Evolutionary conservation across 2,888 invertebrate species (phyloP), one percentile per base, ranked within the genome.

Genomic region (Physocephala rufipes): DNA sequence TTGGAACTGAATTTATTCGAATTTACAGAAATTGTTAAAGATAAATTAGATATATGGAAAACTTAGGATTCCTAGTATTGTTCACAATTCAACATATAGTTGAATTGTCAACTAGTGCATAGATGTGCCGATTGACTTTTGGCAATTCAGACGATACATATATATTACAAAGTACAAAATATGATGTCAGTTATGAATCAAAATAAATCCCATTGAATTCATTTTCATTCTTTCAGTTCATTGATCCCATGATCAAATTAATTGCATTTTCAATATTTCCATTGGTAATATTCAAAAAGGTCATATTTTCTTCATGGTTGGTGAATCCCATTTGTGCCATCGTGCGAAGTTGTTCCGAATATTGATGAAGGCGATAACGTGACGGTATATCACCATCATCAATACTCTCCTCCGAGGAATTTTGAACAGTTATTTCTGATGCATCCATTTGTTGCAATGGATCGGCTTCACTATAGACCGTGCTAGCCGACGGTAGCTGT

Each of bases 231-330:
- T 2, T 51, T 80, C 67, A 80, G 74, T 82, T 84, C 79, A 84
- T 83, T 45, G 82, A 77, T 65, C 82, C 75, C 83, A 97, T 93
- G 26, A 98, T 92, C 67, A 97, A 88, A 84, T 97, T 95, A 71
- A 97, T 91, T 19, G 97, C 97, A 24, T 93, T 93, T 81, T 95
- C 95, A 2, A 97, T 92, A 83, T 97, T 94, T 68, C 97, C 97
- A 76, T 89, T 90, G 47, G 86, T 80, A 69, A 93, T 90, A 75
- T 92, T 90, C 53, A 98, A 87, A 2, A 95, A 97, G 77, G 94
- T 91, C n/a, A 95, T 86, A 82, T 96, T 96, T 67, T 93, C 88
- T 2, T 90, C 89, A 81, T 96, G 95, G 85, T 97, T 93, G 30
- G 90, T 87, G 24, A 98, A 90, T 0, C 97, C 97, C 90, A 97